Conservation (phyloP, 2,113 vertebrate genomes). For the Phaethornis superciliosus region DNA sequence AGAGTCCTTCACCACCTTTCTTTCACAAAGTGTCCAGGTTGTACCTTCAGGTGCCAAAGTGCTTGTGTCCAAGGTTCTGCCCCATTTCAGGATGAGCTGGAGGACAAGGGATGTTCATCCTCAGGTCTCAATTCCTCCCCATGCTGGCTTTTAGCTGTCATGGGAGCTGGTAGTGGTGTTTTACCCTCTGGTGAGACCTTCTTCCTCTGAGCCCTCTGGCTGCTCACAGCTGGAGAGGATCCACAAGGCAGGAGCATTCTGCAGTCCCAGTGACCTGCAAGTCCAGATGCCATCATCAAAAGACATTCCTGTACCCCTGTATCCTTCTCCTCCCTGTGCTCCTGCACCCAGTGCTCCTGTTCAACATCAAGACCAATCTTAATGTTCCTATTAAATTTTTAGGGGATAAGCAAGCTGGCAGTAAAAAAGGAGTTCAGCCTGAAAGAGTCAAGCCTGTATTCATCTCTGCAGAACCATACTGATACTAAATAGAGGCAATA, state of each 20-base stretch:
- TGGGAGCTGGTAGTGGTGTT: fast-evolving
- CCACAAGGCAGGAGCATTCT: fast-evolving
- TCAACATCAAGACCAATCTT: neutral
- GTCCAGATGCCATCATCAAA: neutral
- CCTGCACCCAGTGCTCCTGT: neutral
- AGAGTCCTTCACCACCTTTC: too few species aligned
- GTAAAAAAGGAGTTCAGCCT: neutral
- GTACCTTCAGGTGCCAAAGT: neutral
- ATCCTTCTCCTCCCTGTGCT: neutral
- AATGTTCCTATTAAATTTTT: neutral
- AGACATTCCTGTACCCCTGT: neutral
- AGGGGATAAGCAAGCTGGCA: neutral
- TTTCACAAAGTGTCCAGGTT: neutral
- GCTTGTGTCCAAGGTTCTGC: neutral
- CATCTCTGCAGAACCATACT: neutral
- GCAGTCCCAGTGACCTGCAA: neutral
- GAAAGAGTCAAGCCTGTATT: neutral
- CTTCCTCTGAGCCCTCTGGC: neutral
- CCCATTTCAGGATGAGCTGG: neutral
- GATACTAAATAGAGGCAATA: neutral
- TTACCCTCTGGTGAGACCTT: neutral
- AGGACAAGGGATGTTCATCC: neutral
- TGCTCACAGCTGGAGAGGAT: neutral
- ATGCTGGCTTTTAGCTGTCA: neutral
- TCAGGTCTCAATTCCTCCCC: neutral